These are phyloP conservation scores for Zeugodacus cucurbitae DNA, from an alignment of 1,140 invertebrate genomes.

Conservation along the genomic window DNA sequence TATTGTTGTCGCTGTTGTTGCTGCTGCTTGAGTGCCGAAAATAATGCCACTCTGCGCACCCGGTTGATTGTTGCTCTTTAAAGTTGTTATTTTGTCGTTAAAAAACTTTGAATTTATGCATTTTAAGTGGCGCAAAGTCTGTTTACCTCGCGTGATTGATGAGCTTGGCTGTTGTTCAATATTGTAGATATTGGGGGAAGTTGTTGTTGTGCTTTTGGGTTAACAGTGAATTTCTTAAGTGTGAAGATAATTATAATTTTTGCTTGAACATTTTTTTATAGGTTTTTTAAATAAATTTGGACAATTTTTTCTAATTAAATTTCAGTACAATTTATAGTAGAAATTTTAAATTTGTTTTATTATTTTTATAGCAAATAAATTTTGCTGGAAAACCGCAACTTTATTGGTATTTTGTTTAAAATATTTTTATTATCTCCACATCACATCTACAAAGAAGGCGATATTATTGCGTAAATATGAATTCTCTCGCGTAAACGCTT, in stretches of 20 bases:
- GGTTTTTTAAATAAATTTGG: too few species aligned
- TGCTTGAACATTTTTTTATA: too few species aligned
- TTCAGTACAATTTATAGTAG: too few species aligned
- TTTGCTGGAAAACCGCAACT: too few species aligned
- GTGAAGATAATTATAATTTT: too few species aligned
- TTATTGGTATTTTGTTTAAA: background rate
- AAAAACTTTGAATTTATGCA: constrained; percentile 2
- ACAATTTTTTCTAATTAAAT: too few species aligned
- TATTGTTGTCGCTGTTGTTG: constrained; percentile 49
- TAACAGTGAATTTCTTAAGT: too few species aligned
- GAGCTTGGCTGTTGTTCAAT: background rate
- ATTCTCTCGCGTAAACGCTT: background rate
- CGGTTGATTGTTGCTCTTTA: background rate
- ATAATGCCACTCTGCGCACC: background rate
- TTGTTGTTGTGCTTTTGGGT: too few species aligned
- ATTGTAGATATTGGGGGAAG: background rate
- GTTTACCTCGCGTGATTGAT: background rate
- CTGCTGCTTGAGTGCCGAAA: background rate
- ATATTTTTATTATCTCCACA: background rate
- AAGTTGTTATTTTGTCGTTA: background rate
- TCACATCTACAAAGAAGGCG: background rate
- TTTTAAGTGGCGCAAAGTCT: background rate
- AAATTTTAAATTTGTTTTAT: too few species aligned
- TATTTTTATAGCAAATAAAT: too few species aligned
- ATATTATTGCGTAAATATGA: background rate